Percentiles rank a stretch among this genome's conserved stretches.
Conservation (phyloP, 1,140 invertebrate species). For the Saccostrea glomerata region DNA sequence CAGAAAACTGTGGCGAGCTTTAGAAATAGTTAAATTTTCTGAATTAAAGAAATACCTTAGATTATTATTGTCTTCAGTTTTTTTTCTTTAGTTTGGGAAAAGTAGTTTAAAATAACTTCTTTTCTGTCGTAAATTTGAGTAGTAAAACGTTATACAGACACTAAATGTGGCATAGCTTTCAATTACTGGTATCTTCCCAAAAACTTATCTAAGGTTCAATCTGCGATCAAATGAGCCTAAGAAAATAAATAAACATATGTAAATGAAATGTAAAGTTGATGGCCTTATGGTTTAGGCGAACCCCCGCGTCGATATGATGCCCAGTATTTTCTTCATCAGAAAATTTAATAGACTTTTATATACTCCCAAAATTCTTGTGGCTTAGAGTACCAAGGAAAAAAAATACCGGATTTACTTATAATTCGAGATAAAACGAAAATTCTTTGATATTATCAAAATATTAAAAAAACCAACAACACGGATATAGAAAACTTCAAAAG, state of each 20-base stretch:
- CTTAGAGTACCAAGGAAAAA: not conserved
- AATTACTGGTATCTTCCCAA: constrained; percentile 21
- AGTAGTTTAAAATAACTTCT: not conserved
- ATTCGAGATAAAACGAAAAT: no score
- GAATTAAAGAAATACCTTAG: constrained; percentile 25
- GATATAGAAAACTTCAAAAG: no score
- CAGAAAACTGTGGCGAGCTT: not conserved
- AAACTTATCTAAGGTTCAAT: constrained; percentile 22
- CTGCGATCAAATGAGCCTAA: constrained; percentile 22
- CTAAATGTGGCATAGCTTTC: constrained; percentile 17
- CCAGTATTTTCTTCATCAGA: not conserved
- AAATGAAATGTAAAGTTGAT: constrained; percentile 33
- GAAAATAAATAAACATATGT: constrained; percentile 37
- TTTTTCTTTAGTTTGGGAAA: not conserved
- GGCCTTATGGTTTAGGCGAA: not conserved
- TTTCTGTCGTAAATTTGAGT: not conserved
- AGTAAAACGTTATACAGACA: constrained; percentile 15
- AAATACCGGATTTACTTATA: not conserved
- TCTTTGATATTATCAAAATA: no score
- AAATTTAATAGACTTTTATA: no score
- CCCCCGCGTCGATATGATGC: not conserved
- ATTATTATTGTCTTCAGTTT: constrained; percentile 4
- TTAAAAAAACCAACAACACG: no score
- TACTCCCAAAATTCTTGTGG: not conserved
- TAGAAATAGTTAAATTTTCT: not conserved